A percentile compares a stretch with the other conserved stretches of the same genome.
Evolutionary conservation across 2,113 vertebrate species (phyloP).

Genomic region (Morone saxatilis): DNA sequence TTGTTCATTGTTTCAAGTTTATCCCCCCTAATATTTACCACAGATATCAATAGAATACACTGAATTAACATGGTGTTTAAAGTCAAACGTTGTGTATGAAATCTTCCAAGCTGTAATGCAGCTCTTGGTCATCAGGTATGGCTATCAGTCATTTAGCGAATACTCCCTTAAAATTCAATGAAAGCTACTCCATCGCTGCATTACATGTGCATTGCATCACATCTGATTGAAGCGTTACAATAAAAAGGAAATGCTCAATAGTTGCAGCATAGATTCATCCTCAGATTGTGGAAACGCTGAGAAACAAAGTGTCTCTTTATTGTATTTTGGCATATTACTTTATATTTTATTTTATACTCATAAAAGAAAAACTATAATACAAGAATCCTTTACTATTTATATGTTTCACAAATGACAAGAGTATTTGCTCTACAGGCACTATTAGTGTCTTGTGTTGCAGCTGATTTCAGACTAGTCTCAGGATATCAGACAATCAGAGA

Average conservation of each 20-base stretch:
- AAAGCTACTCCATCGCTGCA: not conserved
- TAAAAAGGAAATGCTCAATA: constrained; percentile 1
- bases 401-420: not conserved
- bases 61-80: not conserved
- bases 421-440: not conserved
- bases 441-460: not conserved
- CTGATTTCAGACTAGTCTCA: not conserved
- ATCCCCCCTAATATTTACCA: not conserved
- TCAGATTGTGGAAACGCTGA: constrained; percentile 7
- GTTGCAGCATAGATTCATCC: not conserved
- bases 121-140: constrained; percentile 18
- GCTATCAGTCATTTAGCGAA: constrained; percentile 13
- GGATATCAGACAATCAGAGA: too few species aligned
- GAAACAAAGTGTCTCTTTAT: constrained; percentile 4
- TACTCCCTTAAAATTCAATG: constrained; percentile 28
- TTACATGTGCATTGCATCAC: constrained; percentile 63
- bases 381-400: not conserved
- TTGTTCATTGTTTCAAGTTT: not conserved
- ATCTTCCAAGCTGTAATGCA: not conserved
- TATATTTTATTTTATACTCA: not conserved
- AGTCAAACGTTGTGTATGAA: not conserved
- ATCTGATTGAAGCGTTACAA: constrained; percentile 46
- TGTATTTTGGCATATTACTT: not conserved
- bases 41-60: not conserved
- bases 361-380: not conserved